These are phyloP conservation scores for Agrotis clavis DNA, from an alignment of 2,888 invertebrate species.

Conservation along the genomic window DNA sequence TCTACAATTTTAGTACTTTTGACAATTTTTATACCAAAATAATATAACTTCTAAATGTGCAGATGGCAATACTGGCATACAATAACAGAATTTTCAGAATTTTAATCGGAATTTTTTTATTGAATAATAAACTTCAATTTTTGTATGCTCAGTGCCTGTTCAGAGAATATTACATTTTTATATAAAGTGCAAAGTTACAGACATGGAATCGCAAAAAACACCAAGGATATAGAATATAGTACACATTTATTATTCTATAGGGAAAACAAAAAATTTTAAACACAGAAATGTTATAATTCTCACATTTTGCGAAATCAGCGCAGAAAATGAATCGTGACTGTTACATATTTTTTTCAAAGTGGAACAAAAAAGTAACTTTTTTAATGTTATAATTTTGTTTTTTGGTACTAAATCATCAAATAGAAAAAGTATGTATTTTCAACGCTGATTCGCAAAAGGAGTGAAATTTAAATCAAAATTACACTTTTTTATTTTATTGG, in stretches of 20 bases:
- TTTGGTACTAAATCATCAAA: not conserved
- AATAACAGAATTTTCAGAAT: not conserved
- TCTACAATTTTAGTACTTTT: constrained; percentile 18
- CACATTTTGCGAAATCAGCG: constrained; percentile 37
- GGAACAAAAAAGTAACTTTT: not conserved
- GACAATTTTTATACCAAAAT: constrained; percentile 5
- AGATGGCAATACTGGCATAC: constrained; percentile 14
- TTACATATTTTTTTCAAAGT: constrained; percentile 3
- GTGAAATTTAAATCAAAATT: constrained; percentile 17
- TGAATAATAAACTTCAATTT: not conserved
- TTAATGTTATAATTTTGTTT: not conserved
- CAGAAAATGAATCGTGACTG: constrained; percentile 13
- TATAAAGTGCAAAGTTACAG: constrained; percentile 6
- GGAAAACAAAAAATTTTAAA: constrained; percentile 42
- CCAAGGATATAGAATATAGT: constrained; percentile 59
- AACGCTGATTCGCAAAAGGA: constrained; percentile 32
- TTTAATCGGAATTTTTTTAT: not conserved
- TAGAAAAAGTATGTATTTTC: not conserved
- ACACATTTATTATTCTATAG: constrained; percentile 36
- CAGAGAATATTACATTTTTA: not conserved
- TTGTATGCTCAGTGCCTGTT: constrained; percentile 10
- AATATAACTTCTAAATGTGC: not conserved
- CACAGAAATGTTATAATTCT: constrained; percentile 29
- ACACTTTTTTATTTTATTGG: constrained; percentile 59
- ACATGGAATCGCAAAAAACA: constrained; percentile 25